Percentiles rank a stretch among this genome's conserved stretches.
Evolutionary conservation across 2,888 invertebrate species (phyloP).

Genomic region (Nipponacmea schrenckii): DNA sequence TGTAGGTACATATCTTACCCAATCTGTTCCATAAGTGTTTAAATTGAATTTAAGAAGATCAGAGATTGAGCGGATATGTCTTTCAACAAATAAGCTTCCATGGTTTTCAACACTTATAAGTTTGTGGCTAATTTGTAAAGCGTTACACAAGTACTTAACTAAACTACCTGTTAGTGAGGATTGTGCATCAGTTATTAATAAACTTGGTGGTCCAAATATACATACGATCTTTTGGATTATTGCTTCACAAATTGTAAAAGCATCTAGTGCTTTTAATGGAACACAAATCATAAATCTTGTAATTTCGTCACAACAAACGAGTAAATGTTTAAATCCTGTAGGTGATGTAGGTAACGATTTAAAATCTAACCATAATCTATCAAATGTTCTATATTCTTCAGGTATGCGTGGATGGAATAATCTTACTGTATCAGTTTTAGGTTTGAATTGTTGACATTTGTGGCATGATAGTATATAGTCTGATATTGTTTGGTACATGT

Average conservation of each 20-base stretch:
- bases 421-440: neutral
- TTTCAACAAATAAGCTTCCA: neutral
- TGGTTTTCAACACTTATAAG: neutral
- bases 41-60: neutral
- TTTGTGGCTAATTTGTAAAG: neutral
- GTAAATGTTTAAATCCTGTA: neutral
- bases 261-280: conserved; percentile 3
- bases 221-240: conserved; percentile 3
- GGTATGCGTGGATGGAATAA: neutral
- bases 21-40: neutral
- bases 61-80: neutral
- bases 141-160: neutral
- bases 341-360: neutral
- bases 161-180: neutral
- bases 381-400: neutral
- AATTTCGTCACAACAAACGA: neutral
- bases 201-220: neutral
- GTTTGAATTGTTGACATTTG: conserved; percentile 3
- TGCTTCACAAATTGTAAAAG: neutral
- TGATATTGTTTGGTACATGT: conserved; percentile 5
- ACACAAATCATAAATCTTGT: neutral
- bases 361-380: neutral
- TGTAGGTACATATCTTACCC: neutral
- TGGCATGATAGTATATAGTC: neutral
- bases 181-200: neutral